Base-by-base conservation (phyloP, 2,113 vertebrate species). In the Megaceryle torquata region DNA sequence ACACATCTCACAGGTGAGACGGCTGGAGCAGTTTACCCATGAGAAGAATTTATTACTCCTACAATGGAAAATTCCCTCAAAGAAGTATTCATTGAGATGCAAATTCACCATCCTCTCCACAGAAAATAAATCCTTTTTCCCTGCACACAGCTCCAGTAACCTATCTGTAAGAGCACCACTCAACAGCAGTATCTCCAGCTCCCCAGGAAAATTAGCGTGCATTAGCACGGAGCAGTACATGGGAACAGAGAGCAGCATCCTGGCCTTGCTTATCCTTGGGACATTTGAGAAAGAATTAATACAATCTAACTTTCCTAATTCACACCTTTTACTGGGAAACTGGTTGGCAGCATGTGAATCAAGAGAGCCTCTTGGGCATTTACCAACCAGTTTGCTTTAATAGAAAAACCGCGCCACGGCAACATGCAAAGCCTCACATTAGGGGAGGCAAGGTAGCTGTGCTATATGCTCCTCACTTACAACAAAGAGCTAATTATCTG, bases 401-500 rank as follows among this genome's bases (percentile, higher is more conserved):
- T 0, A 83, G 86, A n/a, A 83, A 72, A 93, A 6, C 22, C 2
- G 0, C 13, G 24, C 25, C 19, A 11, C 0, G 2, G 64, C 1
- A 16, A 70, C 59, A 77, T 0, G 6, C 15, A 18, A 28, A 83
- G 60, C 37, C 39, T 61, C 0, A 0, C 3, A 1, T 7, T 59
- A 41, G 19, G 37, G 59, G n/a, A 91, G 12, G 37, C 19, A 21
- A 81, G 56, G 88, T 28, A 53, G 68, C 0, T 0, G 21, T 31
- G 39, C 69, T 76, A 1, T 17, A 22, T 13, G 54, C 56, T 75
- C 35, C 76, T 75, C 35, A 14, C 33, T 81, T 71, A 46, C 9
- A 71, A 16, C 39, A 41, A 46, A 79, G 46, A 88, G 56, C 29
- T 94, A 67, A 90, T 96, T 91, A 90, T 15, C 64, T 3, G 1